Percentiles rank a stretch among this genome's conserved stretches.
phyloP scores from a whole-genome alignment of 2,888 invertebrate species.

The Timema cristinae region DNA sequence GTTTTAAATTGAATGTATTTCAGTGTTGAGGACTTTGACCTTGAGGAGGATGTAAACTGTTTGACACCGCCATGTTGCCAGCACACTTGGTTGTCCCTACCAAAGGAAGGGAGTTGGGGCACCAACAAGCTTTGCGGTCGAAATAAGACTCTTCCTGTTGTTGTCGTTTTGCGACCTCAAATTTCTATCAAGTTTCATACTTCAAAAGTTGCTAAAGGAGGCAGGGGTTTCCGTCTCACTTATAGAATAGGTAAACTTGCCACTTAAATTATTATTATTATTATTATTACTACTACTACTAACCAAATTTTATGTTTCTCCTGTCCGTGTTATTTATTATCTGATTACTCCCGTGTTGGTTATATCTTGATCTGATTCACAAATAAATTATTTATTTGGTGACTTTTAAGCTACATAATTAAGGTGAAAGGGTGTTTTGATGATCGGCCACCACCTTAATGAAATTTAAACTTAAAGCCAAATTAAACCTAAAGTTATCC shows the following conservation, averaged over 20 bases:
- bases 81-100: constrained; percentile 35
- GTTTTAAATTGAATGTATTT: not conserved
- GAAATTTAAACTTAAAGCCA: too few relatives aligned
- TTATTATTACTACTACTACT: too few relatives aligned
- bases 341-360: too few relatives aligned
- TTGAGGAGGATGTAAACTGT: constrained; percentile 36
- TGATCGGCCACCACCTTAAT: too few relatives aligned
- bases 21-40: constrained; percentile 33
- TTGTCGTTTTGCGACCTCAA: constrained; percentile 26
- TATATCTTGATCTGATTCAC: too few relatives aligned
- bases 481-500: too few relatives aligned
- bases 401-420: too few relatives aligned
- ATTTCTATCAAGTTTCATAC: constrained; percentile 34
- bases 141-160: constrained; percentile 23
- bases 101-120: constrained; percentile 27
- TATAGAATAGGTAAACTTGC: constrained; percentile 28
- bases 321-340: too few relatives aligned
- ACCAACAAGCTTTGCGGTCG: constrained; percentile 29
- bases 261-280: too few relatives aligned
- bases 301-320: too few relatives aligned
- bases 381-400: too few relatives aligned
- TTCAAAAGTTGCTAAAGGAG: constrained; percentile 27
- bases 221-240: constrained; percentile 33
- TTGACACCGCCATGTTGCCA: constrained; percentile 34
- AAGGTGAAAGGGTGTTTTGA: too few relatives aligned